Percentiles rank a stretch among this genome's conserved stretches.
Conservation (phyloP, 2,797 vertebrate genomes). For the Pipistrellus kuhlii region DNA sequence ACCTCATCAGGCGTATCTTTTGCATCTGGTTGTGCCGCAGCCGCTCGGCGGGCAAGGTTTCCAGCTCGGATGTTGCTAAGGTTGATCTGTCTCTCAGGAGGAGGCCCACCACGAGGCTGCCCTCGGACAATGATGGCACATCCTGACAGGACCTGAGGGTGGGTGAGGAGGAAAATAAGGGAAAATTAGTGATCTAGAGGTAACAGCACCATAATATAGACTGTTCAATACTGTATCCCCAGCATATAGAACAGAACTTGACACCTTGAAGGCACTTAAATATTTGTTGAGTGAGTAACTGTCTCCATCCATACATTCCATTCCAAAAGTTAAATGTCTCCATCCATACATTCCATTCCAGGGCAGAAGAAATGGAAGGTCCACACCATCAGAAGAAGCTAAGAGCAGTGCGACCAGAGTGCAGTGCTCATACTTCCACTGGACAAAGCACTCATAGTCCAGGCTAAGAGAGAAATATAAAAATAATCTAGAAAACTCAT, state of each 20-base stretch:
- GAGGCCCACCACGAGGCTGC: slow-evolving; percentile 96
- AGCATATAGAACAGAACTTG: neutral
- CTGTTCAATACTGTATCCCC: neutral
- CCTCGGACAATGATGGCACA: slow-evolving; percentile 98
- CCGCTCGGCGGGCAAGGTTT: slow-evolving; percentile 93
- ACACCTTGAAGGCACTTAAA: neutral
- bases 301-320: neutral
- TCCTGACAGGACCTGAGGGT: slow-evolving; percentile 94
- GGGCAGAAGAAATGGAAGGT: neutral
- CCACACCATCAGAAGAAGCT: neutral
- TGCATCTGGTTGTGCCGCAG: slow-evolving; percentile 92
- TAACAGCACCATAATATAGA: neutral
- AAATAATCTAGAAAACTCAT: neutral
- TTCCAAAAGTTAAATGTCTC: neutral
- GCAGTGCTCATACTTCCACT: neutral
- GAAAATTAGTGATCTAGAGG: neutral
- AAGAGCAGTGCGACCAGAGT: neutral
- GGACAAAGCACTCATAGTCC: neutral
- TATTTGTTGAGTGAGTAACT: neutral
- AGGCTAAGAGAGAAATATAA: neutral
- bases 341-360: neutral
- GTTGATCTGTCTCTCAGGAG: slow-evolving; percentile 98
- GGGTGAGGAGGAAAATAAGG: neutral
- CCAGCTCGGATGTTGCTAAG: slow-evolving; percentile 97
- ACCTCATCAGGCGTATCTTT: slow-evolving; percentile 97